Evolutionary conservation across 2,888 invertebrate genomes (phyloP), one percentile per base, ranked within the genome.

Genomic region (Cryptophagus acutangulus): DNA sequence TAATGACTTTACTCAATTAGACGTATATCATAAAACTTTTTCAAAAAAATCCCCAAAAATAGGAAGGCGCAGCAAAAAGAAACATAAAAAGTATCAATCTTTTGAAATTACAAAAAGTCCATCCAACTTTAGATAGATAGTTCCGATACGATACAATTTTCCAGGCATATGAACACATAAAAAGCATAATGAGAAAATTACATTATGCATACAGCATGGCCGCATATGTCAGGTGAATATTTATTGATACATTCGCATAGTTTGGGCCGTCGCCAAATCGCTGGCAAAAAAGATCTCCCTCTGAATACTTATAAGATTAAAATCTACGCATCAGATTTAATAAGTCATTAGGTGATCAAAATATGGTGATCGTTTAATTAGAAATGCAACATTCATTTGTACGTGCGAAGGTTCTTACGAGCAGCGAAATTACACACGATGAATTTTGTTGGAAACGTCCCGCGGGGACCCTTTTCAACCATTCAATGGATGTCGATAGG

Each of bases 221-320:
- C 46, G 45, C 41, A 38, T 48, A 49, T 52, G 56, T 52, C 55
- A 49, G 46, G 43, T 57, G 59, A 51, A 59, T 59, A 56, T 57
- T 58, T 59, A 59, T 59, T 51, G 50, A 46, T 45, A 42, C 51
- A 54, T 57, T 57, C 54, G 38, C 54, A 49, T 51, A 52, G 46
- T 57, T 58, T 60, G 58, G 58, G 50, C 43, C 45, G 48, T 48
- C 53, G 60, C 60, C 60, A 60, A 58, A 51, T 47, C 47, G 49
- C 45, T 47, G n/a, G n/a, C n/a, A 39, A 50, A 51, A 52, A 50
- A 51, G 49, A 51, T 48, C 55, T 53, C 49, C 54, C 54, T 49
- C 28, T 43, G 48, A 42, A 43, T 46, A 41, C 45, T 41, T 38
- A 39, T 39, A 48, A 46, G 43, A 45, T 40, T 40, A 37, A n/a